Evolutionary conservation across 2,888 invertebrate species (phyloP), one percentile per base, ranked within the genome.

Genomic region (Tridacna crocea): DNA sequence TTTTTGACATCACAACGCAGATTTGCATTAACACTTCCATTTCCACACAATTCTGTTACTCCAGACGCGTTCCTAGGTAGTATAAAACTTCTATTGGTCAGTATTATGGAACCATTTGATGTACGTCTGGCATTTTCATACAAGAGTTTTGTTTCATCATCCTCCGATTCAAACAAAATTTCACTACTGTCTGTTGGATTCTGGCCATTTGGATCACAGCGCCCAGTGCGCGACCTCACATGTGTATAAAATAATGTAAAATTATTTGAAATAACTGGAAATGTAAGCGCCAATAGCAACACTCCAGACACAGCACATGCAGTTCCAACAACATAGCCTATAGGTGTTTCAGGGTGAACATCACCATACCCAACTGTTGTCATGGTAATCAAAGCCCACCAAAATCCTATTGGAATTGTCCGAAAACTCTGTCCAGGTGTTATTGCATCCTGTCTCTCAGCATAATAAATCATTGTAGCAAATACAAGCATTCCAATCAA

Each of bases 371-470:
- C 94, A 12, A 94, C 93, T 0, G 94, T 94, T 61, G 94, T 94
- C 93, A 94, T 94, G 83, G 94, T 94, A 83, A 94, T 93, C 65
- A 95, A 92, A 6, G 94, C 94, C 94, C 94, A 95, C 95, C 95
- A 95, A 84, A 94, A 93, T 8, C 94, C 94, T 36, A 93, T 89
- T 11, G 94, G 94, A 79, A 94, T 94, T 47, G 94, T 94, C 88
- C 90, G 87, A 94, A 94, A 74, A 46, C 85, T 84, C 47, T 89
- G 88, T 58, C 89, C 88, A 2, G 89, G 89, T 46, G 82, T 90
- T 11, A 87, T 78, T 24, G 89, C 88, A 75, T 92, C 92, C 79
- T 94, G 92, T 79, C 94, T 76, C 86, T 94, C 94, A 76, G 94
- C 93, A 87, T 94, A 94, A 91, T 93, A 94, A 72, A 94, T 93